Conservation (phyloP, 1,140 invertebrate genomes). For the Phortica variegata region DNA sequence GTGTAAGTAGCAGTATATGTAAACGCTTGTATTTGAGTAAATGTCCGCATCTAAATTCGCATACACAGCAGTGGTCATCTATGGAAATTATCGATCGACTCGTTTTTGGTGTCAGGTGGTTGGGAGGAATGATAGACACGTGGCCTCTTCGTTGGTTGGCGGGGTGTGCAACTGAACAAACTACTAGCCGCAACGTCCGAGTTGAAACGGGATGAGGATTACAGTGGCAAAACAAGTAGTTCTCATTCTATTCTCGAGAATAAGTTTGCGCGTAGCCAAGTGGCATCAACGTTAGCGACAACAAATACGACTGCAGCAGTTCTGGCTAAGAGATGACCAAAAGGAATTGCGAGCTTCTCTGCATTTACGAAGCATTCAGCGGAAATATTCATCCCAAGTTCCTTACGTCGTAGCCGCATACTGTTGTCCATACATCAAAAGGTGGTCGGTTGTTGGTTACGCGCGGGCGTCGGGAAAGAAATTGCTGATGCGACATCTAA, state of each 20-base stretch:
- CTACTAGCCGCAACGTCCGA: neutral
- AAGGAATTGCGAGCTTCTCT: slow-evolving; percentile 48
- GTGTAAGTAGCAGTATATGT: slow-evolving; percentile 6
- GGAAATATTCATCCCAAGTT: slow-evolving; percentile 50
- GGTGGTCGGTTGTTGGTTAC: slow-evolving; percentile 24
- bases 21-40: slow-evolving; percentile 31
- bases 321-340: slow-evolving; percentile 44
- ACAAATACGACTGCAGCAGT: slow-evolving; percentile 34
- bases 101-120: slow-evolving; percentile 56
- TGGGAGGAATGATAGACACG: slow-evolving; percentile 50
- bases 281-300: slow-evolving; percentile 32
- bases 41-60: slow-evolving; percentile 56
- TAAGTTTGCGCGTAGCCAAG: slow-evolving; percentile 22
- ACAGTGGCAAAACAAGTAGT: slow-evolving; percentile 8
- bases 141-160: slow-evolving; percentile 23
- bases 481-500: slow-evolving; percentile 54
- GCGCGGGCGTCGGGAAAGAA: slow-evolving; percentile 25
- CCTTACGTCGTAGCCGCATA: slow-evolving; percentile 30
- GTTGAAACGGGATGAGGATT: no score
- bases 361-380: slow-evolving; percentile 49
- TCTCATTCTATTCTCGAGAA: slow-evolving; percentile 28
- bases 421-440: slow-evolving; percentile 39
- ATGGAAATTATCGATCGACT: slow-evolving; percentile 57
- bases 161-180: no score
- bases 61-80: slow-evolving; percentile 56